Evolutionary conservation across 1,140 invertebrate genomes (phyloP).

Genomic region (Rhynchophorus ferrugineus): DNA sequence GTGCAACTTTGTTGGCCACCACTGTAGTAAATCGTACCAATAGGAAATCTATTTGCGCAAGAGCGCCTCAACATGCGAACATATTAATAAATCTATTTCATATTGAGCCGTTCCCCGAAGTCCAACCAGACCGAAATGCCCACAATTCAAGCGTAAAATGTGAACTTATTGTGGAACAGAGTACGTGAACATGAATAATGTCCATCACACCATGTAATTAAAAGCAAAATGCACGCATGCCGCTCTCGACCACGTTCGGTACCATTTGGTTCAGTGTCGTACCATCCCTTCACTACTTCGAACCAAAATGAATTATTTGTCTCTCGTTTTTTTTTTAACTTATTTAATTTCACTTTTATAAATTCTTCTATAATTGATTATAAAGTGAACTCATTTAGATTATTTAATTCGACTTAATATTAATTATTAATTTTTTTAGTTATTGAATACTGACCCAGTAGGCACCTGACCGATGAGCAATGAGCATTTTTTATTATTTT

Average conservation of each 20-base stretch:
- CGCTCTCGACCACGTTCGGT: constrained; percentile 23
- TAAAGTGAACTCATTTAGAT: too few relatives aligned
- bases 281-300: background rate
- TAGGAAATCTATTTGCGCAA: constrained; percentile 11
- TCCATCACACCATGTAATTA: constrained; percentile 24
- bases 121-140: constrained; percentile 20
- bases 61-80: constrained; percentile 3
- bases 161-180: constrained; percentile 23
- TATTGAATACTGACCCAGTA: too few relatives aligned
- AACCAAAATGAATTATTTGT: too few relatives aligned
- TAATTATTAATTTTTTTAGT: too few relatives aligned
- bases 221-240: constrained; percentile 26
- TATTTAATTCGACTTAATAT: too few relatives aligned
- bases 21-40: background rate
- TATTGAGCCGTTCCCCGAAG: constrained; percentile 12
- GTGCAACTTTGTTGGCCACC: constrained; percentile 11
- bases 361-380: too few relatives aligned
- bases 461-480: too few relatives aligned
- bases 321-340: too few relatives aligned
- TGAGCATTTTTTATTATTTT: too few relatives aligned
- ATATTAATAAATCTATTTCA: constrained; percentile 22
- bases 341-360: too few relatives aligned
- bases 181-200: constrained; percentile 26
- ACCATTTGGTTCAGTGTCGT: constrained; percentile 8
- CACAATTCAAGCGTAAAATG: constrained; percentile 22